A percentile compares a stretch with the other conserved stretches of the same genome.
Evolutionary conservation across 2,888 invertebrate genomes (phyloP).

Genomic region (Ischnura elegans): DNA sequence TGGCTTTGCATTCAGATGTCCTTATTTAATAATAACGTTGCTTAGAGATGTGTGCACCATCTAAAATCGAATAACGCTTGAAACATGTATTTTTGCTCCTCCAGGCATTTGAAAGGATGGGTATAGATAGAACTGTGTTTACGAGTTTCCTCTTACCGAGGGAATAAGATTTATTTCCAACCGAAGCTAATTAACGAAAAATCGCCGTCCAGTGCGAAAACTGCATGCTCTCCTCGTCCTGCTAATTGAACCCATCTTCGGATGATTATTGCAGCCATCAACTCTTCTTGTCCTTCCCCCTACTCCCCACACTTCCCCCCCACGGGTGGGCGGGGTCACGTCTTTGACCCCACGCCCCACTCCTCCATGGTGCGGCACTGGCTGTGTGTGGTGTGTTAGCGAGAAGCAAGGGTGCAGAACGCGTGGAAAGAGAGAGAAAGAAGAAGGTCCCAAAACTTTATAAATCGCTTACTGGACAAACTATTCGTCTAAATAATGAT

Average conservation of each 20-base stretch:
- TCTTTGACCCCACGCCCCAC: background rate
- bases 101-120: too few species aligned
- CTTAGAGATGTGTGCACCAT: too few species aligned
- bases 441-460: background rate
- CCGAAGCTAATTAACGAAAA: background rate
- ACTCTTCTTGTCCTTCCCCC: background rate
- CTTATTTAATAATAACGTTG: too few species aligned
- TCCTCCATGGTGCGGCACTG: background rate
- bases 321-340: too few species aligned
- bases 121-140: too few species aligned
- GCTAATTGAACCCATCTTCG: slow-evolving; percentile 4
- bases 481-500: slow-evolving; percentile 43
- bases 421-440: background rate
- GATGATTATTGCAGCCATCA: slow-evolving; percentile 15
- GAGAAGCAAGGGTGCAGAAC: background rate
- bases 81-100: too few species aligned
- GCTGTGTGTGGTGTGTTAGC: background rate
- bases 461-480: slow-evolving; percentile 35
- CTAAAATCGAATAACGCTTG: too few species aligned
- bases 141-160: background rate
- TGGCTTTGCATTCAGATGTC: too few species aligned
- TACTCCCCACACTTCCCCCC: background rate
- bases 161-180: background rate
- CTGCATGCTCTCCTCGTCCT: background rate
- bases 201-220: background rate